Base-by-base conservation (phyloP, 2,797 vertebrate species). In the Poecilia velifera region DNA sequence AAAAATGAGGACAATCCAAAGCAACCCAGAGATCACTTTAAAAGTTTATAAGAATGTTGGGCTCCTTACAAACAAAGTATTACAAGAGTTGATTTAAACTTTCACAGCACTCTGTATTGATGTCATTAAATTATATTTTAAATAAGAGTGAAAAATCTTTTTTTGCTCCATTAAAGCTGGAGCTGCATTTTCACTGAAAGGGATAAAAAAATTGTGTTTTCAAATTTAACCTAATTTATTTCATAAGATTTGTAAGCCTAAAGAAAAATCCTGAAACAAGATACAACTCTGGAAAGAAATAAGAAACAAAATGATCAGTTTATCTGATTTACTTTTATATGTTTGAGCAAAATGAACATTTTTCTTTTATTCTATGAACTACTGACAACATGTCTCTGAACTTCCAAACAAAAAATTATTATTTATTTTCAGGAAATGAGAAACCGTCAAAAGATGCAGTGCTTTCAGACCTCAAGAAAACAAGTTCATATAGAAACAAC, bases 371-470 rank as follows among this genome's bases (percentile, higher is more conserved):
- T 22, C 6, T 22, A 51, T 8, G 6, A 51, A 22, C 20, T 51
- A 22, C 6, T 22, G 18, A 51, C 18, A 51, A 20, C 6, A 51
- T 51, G 49, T 22, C 6, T 51, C 49, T 51, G 20, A 51, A 22
- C 0, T 1, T 22, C 13, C 6, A 8, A 22, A 2, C 6, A 51
- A 22, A 51, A 22, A 51, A 8, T 8, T 22, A 0, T 2, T 51
- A 22, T 22, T 22, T 8, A 22, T 8, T 51, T 51, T 20, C 20
- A 51, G 49, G 22, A 22, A 51, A 22, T 8, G 20, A 51, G 18
- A 51, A 51, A 22, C 7, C 2, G 18, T 51, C 18, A 51, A 5
- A 8, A 51, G 6, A 51, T 20, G 20, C 49, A 51, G 49, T 22
- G 6, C 49, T 22, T 22, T 51, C 49, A 22, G 0, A 51, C 2